Evolutionary conservation across 2,113 vertebrate species (phyloP), one percentile per base, ranked within the genome.

Genomic region (Platichthys flesus): DNA sequence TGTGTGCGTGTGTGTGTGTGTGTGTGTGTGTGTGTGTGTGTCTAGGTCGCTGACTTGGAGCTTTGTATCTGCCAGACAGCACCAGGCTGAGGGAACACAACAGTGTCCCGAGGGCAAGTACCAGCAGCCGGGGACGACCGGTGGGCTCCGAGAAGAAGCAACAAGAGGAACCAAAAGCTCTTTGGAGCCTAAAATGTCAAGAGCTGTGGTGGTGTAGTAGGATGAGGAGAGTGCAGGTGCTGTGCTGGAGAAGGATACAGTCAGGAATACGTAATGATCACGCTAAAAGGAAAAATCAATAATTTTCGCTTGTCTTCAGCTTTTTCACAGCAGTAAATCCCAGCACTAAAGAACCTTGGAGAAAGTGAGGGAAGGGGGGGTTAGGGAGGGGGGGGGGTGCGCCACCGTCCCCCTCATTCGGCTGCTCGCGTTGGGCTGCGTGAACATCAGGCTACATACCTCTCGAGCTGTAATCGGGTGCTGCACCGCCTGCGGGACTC

Each of bases 211-310:
- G 63, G 51, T 23, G 64, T 49, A 71, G 59, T 58, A 68, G 59
- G 73, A 73, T 57, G 31, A 26, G 9, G 16, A 71, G 52, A 71
- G 45, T 42, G 77, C 28, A 60, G 40, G 35, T 68, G 47, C 42
- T 14, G 9, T 35, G 26, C 24, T 18, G 31, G 49, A 40, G 54
- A 66, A 58, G 62, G 60, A 26, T 49, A 54, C 21, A 37, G 58
- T 20, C 16, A 61, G 56, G 59, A 54, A 88, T 68, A 70, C 35
- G 49, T 60, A 60, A 71, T 63, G 72, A 76, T 61, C 23, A 70
- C 37, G 47, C 58, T 55, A 60, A 71, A 72, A 57, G 57, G 37
- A 71, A 89, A 93, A 93, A 91, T 93, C 88, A 81, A 84, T 92
- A 81, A 2, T 51, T 71, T 83, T 84, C 69, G 76, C 61, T 84